Evolutionary conservation across 2,113 vertebrate genomes (phyloP), one percentile per base, ranked within the genome.

Genomic region (Mola mola): DNA sequence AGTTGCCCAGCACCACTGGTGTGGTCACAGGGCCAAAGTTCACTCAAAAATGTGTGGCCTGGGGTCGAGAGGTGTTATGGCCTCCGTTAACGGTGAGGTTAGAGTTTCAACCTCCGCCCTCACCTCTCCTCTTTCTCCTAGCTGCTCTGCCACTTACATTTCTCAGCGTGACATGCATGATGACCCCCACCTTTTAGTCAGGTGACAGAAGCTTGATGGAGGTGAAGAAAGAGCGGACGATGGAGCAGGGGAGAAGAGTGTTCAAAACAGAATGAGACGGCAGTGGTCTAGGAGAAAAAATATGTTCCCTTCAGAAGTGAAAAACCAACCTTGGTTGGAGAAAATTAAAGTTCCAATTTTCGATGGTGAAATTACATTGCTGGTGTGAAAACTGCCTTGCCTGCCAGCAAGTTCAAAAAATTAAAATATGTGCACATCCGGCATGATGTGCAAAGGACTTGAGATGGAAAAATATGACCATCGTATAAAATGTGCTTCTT

Each of bases 1-100:
- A 69, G 83, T 80, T 79, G 86, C 70, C 58, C 80, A 75, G 80
- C 67, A 79, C 84, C 79, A 78, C 86, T 65, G 82, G 80, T 86
- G 86, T 83, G 82, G 89, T 85, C 87, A 83, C 47, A 55, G 78
- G 89, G 88, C 78, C 88, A 90, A 80, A 91, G 89, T 87, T 89
- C 88, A 91, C 72, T 55, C 69, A 88, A 75, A 89, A 90, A 92
- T 90, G 89, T 87, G 90, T 91, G 91, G 87, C 86, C 79, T 13
- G 62, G 66, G 90, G 89, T 90, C 86, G 83, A 78, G 77, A 91
- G 89, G 88, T 87, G 81, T 74, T 78, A 65, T 86, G 82, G 82
- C 79, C 87, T 87, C 78, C 78, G 87, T 87, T 88, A 87, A 90
- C 83, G 88, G 87, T 68, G 63, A 79, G 87, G 81, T 69, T 93